These are phyloP conservation scores for Polydrusus tereticollis DNA, from an alignment of 2,888 invertebrate genomes.

Conservation along the genomic window DNA sequence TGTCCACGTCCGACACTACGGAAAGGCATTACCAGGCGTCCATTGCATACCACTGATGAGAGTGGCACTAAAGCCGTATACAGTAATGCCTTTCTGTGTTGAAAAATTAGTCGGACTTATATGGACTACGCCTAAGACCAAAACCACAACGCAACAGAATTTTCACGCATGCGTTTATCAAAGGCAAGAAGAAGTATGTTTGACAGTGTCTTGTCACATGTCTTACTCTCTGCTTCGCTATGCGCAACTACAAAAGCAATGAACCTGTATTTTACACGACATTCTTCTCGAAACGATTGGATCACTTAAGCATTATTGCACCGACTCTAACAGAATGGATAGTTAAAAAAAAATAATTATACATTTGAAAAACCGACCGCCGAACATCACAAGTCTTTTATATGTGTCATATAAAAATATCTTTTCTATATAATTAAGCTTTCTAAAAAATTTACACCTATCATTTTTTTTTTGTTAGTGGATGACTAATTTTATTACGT, in stretches of 20 bases:
- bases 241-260: not conserved
- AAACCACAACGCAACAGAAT: too few relatives aligned
- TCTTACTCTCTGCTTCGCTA: not conserved
- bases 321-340: slow-evolving; percentile 28
- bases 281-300: slow-evolving; percentile 22
- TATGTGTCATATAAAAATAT: slow-evolving; percentile 33
- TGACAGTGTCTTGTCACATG: too few relatives aligned
- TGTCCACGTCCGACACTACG: too few relatives aligned
- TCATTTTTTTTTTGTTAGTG: slow-evolving; percentile 19
- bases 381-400: slow-evolving; percentile 30
- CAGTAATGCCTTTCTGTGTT: too few relatives aligned
- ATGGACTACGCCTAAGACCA: too few relatives aligned
- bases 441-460: slow-evolving; percentile 37
- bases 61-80: too few relatives aligned
- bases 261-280: not conserved
- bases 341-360: slow-evolving; percentile 25
- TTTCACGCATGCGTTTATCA: too few relatives aligned
- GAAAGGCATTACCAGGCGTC: too few relatives aligned
- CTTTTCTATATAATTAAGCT: slow-evolving; percentile 20
- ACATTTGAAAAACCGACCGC: slow-evolving; percentile 11
- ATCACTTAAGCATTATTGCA: slow-evolving; percentile 6
- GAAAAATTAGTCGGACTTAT: too few relatives aligned
- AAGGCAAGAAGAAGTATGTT: too few relatives aligned
- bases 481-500: slow-evolving; percentile 5
- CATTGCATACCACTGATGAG: too few relatives aligned